Evolutionary conservation across 2,888 invertebrate species (phyloP), one percentile per base, ranked within the genome.

Genomic region (Synergus itoensis): DNA sequence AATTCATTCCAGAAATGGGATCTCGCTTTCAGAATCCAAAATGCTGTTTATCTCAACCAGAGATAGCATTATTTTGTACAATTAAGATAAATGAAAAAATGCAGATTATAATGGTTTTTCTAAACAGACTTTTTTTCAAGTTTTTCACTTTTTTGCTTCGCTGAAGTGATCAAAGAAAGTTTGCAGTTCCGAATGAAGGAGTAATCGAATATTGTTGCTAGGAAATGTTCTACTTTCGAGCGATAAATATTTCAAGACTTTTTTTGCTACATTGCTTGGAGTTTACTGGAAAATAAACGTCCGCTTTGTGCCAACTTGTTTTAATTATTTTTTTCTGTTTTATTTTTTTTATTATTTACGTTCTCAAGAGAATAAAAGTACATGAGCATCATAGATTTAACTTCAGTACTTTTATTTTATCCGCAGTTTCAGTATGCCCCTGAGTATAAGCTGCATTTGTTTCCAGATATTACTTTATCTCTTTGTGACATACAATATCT

Each of bases 381-480:
- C 36, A 73, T n/a, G 73, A 73, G 36, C 48, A 73, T 73, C 73
- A 73, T 73, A 53, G 73, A 73, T 73, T 53, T 53, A 53, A 53
- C 48, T 73, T 73, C 36, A 36, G 28, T 53, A 36, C 48, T 73
- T 53, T 67, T 28, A 40, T 65, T n/a, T 40, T 65, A 16, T 65
- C 41, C 36, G 9, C 36, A 16, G 53, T 73, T 73, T 53, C 28
- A 36, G 28, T n/a, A 73, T 45, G 28, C 73, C 36, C 14, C n/a
- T 11, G 21, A 36, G 69, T n/a, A 48, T 48, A 48, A 48, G 4
- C 21, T 21, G 21, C 60, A 18, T 53, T 69, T 69, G 69, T 69
- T 69, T 67, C 18, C 43, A 67, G 41, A 21, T 21, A 28, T 28
- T 73, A 36, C 7, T 36, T 73, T 73, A 73, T 73, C 48, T 73